A percentile compares a stretch with the other conserved stretches of the same genome.
These are phyloP conservation scores for Aporrectodea caliginosa DNA, from an alignment of 1,140 invertebrate species.

Conservation along the genomic window DNA sequence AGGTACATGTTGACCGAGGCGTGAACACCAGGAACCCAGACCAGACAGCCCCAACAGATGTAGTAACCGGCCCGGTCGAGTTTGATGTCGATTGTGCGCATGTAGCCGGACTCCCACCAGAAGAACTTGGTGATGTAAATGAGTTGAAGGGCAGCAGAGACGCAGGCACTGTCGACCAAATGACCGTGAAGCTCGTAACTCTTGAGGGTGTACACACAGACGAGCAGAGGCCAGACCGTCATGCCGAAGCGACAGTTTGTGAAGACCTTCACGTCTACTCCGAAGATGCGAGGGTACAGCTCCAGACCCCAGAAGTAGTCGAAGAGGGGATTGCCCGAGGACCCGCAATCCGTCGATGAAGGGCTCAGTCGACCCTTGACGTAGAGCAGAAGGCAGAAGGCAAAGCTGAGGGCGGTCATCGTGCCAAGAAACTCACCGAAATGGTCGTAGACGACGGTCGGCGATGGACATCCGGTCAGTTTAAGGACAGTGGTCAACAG, in stretches of 20 bases:
- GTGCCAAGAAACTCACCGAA: constrained; percentile 58
- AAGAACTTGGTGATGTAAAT: constrained; percentile 64
- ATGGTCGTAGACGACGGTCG: constrained; percentile 55
- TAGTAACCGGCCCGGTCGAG: constrained; percentile 64
- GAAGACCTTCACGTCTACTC: constrained; percentile 48
- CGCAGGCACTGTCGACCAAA: constrained; percentile 56
- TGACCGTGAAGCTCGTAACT: constrained; percentile 53
- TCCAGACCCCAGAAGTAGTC: constrained; percentile 64
- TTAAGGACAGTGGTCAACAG: constrained; percentile 44
- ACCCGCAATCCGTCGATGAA: constrained; percentile 47
- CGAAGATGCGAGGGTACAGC: constrained; percentile 59
- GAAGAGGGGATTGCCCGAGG: constrained; percentile 55
- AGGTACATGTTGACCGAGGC: constrained; percentile 60
- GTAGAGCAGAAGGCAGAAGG: constrained; percentile 58
- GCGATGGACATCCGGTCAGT: constrained; percentile 14
- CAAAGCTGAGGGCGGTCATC: constrained; percentile 58
- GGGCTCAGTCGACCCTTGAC: constrained; percentile 54
- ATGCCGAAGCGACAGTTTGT: constrained; percentile 60
- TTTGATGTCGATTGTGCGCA: constrained; percentile 64
- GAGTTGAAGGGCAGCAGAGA: constrained; percentile 56
- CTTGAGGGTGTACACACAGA: constrained; percentile 52
- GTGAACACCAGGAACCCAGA: constrained; percentile 61
- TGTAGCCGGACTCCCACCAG: constrained; percentile 65
- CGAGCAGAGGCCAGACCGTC: constrained; percentile 62
- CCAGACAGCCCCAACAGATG: constrained; percentile 64